These are phyloP conservation scores for Donacobius atricapilla DNA, from an alignment of 2,113 vertebrate species.

Conservation along the genomic window DNA sequence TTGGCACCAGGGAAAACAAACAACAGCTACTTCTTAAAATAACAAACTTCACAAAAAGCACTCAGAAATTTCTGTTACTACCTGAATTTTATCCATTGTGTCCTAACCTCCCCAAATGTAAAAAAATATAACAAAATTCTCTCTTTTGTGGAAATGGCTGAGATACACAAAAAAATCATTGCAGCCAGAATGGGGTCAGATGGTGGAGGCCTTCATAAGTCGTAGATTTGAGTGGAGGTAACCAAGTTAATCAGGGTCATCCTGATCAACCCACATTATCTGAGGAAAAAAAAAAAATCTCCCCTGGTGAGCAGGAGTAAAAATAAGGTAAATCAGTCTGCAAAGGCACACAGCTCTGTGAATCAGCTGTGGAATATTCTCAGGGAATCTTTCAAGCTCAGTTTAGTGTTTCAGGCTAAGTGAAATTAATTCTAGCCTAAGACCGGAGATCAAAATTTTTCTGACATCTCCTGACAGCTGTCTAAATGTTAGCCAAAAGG, in stretches of 20 bases:
- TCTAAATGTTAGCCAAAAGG: neutral
- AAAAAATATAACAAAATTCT: neutral
- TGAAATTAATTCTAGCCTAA: neutral
- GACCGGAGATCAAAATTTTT: neutral
- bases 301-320: rapidly evolving
- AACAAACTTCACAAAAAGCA: neutral
- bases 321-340: neutral
- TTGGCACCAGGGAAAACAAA: neutral
- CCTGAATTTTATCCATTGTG: neutral
- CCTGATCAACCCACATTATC: neutral
- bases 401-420: neutral
- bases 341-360: neutral
- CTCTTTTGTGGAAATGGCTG: neutral
- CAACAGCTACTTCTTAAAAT: neutral
- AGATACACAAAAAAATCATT: neutral
- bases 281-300: neutral
- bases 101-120: neutral
- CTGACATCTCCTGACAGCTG: neutral
- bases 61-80: neutral
- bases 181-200: neutral
- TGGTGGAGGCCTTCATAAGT: neutral
- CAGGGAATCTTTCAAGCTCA: neutral
- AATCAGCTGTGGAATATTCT: neutral
- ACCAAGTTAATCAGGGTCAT: neutral
- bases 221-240: neutral